Evolutionary conservation across 2,888 invertebrate species (phyloP).

Genomic region (Mesopsocus fuscifrons): DNA sequence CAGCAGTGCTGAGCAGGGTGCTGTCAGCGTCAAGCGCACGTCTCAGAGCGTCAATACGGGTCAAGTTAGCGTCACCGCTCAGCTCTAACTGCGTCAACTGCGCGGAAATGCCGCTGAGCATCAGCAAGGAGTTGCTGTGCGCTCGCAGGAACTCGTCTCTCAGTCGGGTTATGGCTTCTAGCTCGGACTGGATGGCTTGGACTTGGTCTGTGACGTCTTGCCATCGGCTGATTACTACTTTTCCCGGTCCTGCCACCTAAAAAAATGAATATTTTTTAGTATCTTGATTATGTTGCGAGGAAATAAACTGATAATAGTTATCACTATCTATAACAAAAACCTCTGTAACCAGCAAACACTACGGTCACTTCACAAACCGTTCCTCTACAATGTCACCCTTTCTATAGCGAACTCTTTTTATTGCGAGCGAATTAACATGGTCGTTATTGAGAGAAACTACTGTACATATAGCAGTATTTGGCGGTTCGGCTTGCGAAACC

Average conservation of each 20-base stretch:
- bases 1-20: slow-evolving; percentile 33
- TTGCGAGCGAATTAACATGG: no score
- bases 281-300: no score
- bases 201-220: slow-evolving; percentile 39
- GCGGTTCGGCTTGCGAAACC: no score
- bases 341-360: no score
- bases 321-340: no score
- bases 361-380: no score
- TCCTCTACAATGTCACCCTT: no score
- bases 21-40: slow-evolving; percentile 33
- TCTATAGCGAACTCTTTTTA: no score
- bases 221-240: slow-evolving; percentile 42
- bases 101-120: slow-evolving; percentile 50
- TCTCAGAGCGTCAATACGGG: slow-evolving; percentile 25
- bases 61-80: slow-evolving; percentile 32
- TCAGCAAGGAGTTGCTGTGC: slow-evolving; percentile 49
- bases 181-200: slow-evolving; percentile 33
- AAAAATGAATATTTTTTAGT: slow-evolving; percentile 47
- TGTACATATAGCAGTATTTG: no score
- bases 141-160: slow-evolving; percentile 49
- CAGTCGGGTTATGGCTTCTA: slow-evolving; percentile 36
- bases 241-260: slow-evolving; percentile 37
- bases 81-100: slow-evolving; percentile 45
- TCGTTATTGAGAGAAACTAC: no score
- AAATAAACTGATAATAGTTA: no score